Base-by-base conservation (phyloP, 1,140 invertebrate genomes). In the Drosophila athabasca region DNA sequence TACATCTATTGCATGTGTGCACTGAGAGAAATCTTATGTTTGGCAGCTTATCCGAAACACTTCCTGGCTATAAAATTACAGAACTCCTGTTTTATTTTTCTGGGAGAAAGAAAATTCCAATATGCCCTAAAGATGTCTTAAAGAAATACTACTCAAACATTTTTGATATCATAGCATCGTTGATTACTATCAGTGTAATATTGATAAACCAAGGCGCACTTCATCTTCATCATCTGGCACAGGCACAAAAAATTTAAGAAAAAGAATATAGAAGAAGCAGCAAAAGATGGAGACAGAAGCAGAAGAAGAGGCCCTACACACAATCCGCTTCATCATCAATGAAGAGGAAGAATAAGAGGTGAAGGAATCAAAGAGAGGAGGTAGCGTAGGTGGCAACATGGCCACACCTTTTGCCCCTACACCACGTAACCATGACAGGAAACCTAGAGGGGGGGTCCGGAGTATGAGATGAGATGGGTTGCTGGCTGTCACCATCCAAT, bases 321-420 rank as follows among this genome's bases (percentile, higher is more conserved):
- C 82, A 82, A 87, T 87, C 83, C 82, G 83, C 75, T 68, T 79
- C 78, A 76, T 78, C 75, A 85, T 87, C 83, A 75, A 51, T 65
- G 59, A 11, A 48, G 59, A n/a, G 31, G 41, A 43, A 52, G 66
- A 17, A 31, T 3, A 2, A 7, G 8, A 3, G 31, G 29, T 29
- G 29, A 8, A 9, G 3, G 55, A 17, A n/a, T 9, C 11, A 22
- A 15, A 46, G 44, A 31, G 8, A 31, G 8, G 2, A 3, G 19
- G n/a, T 1, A 50, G 54, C n/a, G 15, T 43, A 44, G 44, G 31
- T 54, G 66, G 55, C 50, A 59, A 39, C 60, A 61, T 72, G 66
- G 68, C 69, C 79, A 75, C 76, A 71, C 70, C 80, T 84, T 39
- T 64, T 31, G 50, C 15, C 57, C 55, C 48, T 59, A 45, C 35